phyloP scores from a whole-genome alignment of 2,113 vertebrate genomes.

The Plecotus auritus region DNA sequence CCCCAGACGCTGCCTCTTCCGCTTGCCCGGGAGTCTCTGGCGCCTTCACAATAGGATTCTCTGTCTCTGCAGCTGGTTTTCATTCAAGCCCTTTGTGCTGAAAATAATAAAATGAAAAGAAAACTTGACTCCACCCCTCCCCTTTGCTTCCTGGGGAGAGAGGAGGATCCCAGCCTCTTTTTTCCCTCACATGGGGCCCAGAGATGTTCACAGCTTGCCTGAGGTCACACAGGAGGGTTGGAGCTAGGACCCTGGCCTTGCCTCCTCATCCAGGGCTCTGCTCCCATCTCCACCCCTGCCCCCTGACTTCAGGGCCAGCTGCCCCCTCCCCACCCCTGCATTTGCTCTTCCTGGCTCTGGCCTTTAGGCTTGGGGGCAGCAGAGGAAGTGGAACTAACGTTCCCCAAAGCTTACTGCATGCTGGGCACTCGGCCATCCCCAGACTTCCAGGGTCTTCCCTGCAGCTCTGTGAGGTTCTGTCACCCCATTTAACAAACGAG shows the following conservation, averaged over 20 bases:
- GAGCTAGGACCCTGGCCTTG: not conserved
- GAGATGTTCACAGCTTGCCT: not conserved
- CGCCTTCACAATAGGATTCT: conserved; percentile 38
- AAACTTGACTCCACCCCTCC: not conserved
- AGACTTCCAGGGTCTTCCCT: not conserved
- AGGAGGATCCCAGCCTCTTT: not conserved
- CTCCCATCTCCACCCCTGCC: accelerated
- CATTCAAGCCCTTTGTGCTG: conserved; percentile 60
- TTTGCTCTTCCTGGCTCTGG: not conserved
- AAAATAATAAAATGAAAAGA: conserved; percentile 10
- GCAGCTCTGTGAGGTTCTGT: not conserved
- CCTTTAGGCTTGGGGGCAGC: not conserved
- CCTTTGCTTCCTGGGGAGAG: not conserved
- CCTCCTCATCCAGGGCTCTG: not conserved
- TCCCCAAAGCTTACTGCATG: not conserved
- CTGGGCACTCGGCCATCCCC: not conserved
- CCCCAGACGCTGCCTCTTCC: not conserved
- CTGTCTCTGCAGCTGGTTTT: conserved; percentile 60
- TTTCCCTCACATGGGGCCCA: not conserved
- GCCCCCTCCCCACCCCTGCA: accelerated
- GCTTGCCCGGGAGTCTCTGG: not conserved
- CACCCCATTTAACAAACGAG: not conserved
- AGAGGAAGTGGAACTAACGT: not conserved
- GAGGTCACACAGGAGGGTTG: conserved; percentile 14
- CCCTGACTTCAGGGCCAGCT: not conserved